These are phyloP conservation scores for Tetragnatha versicolor DNA, from an alignment of 1,140 invertebrate species.

Conservation along the genomic window DNA sequence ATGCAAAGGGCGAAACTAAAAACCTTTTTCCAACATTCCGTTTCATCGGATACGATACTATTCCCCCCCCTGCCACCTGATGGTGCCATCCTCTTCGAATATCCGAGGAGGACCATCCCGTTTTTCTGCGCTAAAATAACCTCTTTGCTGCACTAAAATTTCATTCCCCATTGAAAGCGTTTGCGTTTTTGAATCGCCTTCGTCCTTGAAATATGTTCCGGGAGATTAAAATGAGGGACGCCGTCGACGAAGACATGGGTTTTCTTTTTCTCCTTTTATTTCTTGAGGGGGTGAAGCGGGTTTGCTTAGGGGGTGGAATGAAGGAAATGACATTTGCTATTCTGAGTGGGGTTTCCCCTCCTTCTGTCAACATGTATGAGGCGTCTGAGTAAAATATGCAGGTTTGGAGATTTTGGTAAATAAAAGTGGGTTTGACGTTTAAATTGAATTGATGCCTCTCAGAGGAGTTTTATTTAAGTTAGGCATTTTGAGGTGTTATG, in stretches of 20 bases:
- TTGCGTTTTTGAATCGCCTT: background rate
- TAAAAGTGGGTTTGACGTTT: too few species aligned
- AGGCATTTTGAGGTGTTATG: too few species aligned
- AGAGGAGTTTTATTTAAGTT: too few species aligned
- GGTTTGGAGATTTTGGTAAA: too few species aligned
- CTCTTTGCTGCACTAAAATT: background rate
- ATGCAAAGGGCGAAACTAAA: constrained; percentile 8
- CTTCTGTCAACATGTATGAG: too few species aligned
- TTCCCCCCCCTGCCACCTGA: background rate
- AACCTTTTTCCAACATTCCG: constrained; percentile 14
- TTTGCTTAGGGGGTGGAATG: background rate
- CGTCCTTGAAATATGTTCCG: background rate
- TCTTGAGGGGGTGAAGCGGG: background rate
- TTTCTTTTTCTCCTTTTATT: background rate
- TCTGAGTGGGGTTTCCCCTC: background rate
- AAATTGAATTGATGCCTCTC: too few species aligned
- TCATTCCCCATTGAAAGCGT: background rate
- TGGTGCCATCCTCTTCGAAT: background rate
- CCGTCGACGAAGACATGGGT: background rate
- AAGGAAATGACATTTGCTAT: background rate
- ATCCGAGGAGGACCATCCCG: background rate
- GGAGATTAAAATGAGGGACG: constrained; percentile 2
- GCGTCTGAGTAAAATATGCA: too few species aligned
- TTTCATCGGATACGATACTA: constrained; percentile 24
- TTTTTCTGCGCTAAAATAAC: background rate